Conservation (phyloP, 2,888 invertebrate species). For the Antheraea yamamai region DNA sequence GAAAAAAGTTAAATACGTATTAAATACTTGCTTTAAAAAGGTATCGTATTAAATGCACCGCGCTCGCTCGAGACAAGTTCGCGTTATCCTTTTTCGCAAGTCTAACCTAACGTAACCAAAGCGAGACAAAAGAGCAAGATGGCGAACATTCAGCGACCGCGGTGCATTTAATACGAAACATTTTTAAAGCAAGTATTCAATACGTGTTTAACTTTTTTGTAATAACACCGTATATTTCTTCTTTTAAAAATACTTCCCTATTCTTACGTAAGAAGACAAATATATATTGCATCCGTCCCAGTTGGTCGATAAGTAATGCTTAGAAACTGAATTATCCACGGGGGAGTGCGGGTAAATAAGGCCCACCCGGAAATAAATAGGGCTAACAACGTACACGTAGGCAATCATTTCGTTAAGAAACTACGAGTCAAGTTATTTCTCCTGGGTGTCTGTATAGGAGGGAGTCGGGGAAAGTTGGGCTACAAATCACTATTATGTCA, state of each 20-base stretch:
- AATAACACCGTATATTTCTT: no score
- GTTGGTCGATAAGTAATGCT: slow-evolving; percentile 73
- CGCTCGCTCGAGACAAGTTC: no score
- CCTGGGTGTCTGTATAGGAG: slow-evolving; percentile 57
- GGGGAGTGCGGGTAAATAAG: slow-evolving; percentile 75
- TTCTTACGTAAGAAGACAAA: slow-evolving; percentile 30
- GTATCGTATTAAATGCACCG: no score
- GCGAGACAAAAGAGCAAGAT: no score
- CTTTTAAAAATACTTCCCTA: background rate
- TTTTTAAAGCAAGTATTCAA: no score
- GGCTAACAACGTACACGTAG: slow-evolving; percentile 77
- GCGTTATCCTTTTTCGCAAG: no score
- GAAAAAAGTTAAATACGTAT: no score
- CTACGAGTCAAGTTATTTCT: slow-evolving; percentile 75
- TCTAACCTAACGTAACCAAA: no score
- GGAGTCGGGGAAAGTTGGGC: slow-evolving; percentile 52
- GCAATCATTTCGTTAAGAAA: slow-evolving; percentile 81
- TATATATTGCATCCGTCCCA: slow-evolving; percentile 74
- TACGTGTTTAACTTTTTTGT: no score
- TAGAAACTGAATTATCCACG: slow-evolving; percentile 78
- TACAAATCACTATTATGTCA: slow-evolving; percentile 73
- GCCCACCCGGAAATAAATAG: slow-evolving; percentile 75
- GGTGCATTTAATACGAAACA: no score
- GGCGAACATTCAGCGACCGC: no score
- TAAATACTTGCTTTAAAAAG: no score